Evolutionary conservation across 2,888 invertebrate genomes (phyloP).

Genomic region (Ochropleura plecta): DNA sequence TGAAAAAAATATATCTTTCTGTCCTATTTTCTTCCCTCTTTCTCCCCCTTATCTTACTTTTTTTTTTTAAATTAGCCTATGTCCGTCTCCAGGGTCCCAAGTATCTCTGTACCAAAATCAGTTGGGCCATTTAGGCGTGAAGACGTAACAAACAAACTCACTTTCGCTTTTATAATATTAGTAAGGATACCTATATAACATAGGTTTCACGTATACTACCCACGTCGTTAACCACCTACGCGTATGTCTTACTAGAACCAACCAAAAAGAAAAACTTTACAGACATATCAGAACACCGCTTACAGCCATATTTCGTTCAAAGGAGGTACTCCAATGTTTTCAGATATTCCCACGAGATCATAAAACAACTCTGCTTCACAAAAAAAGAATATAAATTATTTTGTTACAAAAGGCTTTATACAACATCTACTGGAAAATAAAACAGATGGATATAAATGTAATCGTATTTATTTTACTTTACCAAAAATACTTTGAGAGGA

Average conservation of each 20-base stretch:
- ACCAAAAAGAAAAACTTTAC: conserved; percentile 12
- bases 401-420: conserved; percentile 39
- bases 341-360: conserved; percentile 39
- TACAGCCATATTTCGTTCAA: conserved; percentile 14
- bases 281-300: conserved; percentile 17
- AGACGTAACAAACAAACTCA: too few species aligned
- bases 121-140: too few species aligned
- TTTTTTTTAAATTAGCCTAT: too few species aligned
- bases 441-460: conserved; percentile 20
- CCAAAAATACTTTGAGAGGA: neutral
- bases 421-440: conserved; percentile 31
- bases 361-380: conserved; percentile 29
- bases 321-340: conserved; percentile 37
- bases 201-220: neutral
- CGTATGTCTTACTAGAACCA: neutral
- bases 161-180: too few species aligned
- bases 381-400: conserved; percentile 44
- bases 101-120: too few species aligned
- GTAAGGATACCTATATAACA: neutral
- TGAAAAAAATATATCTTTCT: too few species aligned
- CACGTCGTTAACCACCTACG: neutral
- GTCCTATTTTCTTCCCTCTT: too few species aligned
- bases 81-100: too few species aligned
- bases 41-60: too few species aligned
- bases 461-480: conserved; percentile 23